phyloP scores from a whole-genome alignment of 1,140 invertebrate genomes.

The Lasaia peninsularis region DNA sequence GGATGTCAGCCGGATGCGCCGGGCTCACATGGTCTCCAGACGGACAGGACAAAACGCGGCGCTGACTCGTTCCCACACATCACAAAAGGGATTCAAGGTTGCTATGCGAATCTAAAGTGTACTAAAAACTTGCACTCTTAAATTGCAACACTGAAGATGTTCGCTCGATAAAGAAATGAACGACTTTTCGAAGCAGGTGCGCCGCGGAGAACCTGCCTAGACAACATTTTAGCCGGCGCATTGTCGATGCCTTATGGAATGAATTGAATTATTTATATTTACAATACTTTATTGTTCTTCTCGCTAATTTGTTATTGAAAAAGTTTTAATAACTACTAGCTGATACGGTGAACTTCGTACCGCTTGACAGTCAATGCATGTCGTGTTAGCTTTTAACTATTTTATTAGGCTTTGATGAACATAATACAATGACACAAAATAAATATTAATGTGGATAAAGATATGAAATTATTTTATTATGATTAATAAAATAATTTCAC shows the following conservation, averaged over 20 bases:
- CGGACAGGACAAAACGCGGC: constrained; percentile 41
- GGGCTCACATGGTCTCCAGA: constrained; percentile 64
- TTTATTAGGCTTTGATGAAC: too few relatives aligned
- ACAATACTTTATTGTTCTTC: neutral
- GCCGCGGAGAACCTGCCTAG: constrained; percentile 41
- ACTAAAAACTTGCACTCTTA: constrained; percentile 22
- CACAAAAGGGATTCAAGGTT: constrained; percentile 59
- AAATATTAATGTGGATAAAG: too few relatives aligned
- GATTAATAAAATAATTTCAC: too few relatives aligned
- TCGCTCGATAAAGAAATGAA: constrained; percentile 25
- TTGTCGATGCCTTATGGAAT: constrained; percentile 24
- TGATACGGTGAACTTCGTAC: too few relatives aligned
- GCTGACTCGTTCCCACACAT: constrained; percentile 61
- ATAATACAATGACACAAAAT: too few relatives aligned
- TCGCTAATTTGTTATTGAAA: neutral
- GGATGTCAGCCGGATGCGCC: constrained; percentile 51
- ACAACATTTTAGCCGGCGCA: constrained; percentile 45
- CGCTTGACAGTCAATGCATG: too few relatives aligned
- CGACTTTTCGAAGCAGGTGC: constrained; percentile 45
- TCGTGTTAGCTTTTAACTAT: too few relatives aligned
- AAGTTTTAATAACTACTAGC: too few relatives aligned
- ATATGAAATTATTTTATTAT: too few relatives aligned
- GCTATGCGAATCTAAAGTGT: constrained; percentile 57
- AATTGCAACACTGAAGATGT: constrained; percentile 36
- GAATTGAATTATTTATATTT: constrained; percentile 15